Conservation (phyloP, 2,888 invertebrate species). For the Dichetophora obliterata region DNA sequence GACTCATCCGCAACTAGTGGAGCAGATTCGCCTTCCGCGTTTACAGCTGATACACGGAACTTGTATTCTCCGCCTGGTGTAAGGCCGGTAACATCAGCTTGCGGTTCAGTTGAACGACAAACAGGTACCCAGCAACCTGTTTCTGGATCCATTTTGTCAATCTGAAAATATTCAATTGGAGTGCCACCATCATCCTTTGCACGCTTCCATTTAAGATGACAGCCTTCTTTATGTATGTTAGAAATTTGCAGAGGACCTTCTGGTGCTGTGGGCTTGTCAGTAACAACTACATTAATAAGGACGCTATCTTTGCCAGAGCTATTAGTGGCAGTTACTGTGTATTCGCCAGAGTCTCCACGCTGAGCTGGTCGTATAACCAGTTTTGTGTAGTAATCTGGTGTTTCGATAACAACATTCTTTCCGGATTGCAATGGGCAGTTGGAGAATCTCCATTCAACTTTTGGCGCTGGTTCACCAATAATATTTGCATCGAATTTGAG, state of each 20-base stretch:
- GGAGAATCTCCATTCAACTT: conserved; percentile 91
- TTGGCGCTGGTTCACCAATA: conserved; percentile 95
- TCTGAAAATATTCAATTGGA: conserved; percentile 95
- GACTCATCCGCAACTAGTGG: conserved; percentile 89
- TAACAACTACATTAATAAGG: conserved; percentile 84
- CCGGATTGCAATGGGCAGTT: conserved; percentile 79
- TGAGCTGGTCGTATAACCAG: conserved; percentile 84
- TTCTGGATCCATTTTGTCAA: conserved; percentile 94
- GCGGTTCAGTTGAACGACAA: conserved; percentile 85
- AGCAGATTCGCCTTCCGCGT: conserved; percentile 95
- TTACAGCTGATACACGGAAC: conserved; percentile 96
- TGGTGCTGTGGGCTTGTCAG: conserved; percentile 88
- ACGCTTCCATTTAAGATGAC: conserved; percentile 94
- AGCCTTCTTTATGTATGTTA: conserved; percentile 93
- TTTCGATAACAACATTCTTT: conserved; percentile 85
- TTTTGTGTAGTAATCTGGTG: conserved; percentile 89
- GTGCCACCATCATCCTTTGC: conserved; percentile 95
- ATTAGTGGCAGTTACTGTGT: conserved; percentile 87
- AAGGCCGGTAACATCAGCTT: conserved; percentile 85
- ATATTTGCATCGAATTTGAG: conserved; percentile 95
- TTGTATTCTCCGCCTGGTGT: conserved; percentile 94
- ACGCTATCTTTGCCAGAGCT: conserved; percentile 89
- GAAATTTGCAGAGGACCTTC: conserved; percentile 90
- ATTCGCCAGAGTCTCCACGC: conserved; percentile 88
- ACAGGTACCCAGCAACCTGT: conserved; percentile 92